Percentiles rank a stretch among this genome's conserved stretches.
Conservation (phyloP, 2,797 vertebrate species). For the Hybognathus amarus region DNA sequence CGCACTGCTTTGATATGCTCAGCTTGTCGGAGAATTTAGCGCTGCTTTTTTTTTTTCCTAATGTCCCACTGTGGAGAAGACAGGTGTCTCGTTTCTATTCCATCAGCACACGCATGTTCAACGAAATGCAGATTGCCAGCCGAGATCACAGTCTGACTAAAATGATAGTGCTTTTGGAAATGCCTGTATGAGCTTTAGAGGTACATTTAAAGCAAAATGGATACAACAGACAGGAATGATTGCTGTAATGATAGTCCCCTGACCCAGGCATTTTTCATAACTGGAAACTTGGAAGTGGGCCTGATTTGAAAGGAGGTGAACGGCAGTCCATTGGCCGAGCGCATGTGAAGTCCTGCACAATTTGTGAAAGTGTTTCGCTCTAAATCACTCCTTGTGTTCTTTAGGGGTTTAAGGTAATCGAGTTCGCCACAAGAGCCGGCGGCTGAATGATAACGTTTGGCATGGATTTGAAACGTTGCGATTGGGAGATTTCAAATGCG, state of each 20-base stretch:
- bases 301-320: conserved; percentile 63
- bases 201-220: conserved; percentile 72
- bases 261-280: conserved; percentile 78
- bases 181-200: conserved; percentile 58
- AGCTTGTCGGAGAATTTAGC: conserved; percentile 61
- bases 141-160: conserved; percentile 73
- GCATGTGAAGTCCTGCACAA: conserved; percentile 59
- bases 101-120: too few relatives aligned
- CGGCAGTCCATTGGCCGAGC: conserved; percentile 51
- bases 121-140: conserved; percentile 79
- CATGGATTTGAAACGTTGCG: too few relatives aligned
- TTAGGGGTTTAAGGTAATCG: conserved; percentile 65
- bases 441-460: too few relatives aligned
- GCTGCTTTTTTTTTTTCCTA: conserved; percentile 53
- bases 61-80: conserved; percentile 55
- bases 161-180: conserved; percentile 75
- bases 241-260: conserved; percentile 76
- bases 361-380: conserved; percentile 70
- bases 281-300: conserved; percentile 70
- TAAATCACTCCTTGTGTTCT: conserved; percentile 66
- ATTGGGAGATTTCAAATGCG: conserved; percentile 25
- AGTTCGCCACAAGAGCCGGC: conserved; percentile 64
- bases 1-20: too few relatives aligned
- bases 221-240: conserved; percentile 73
- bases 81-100: too few relatives aligned